Percentiles rank a stretch among this genome's conserved stretches.
phyloP scores from a whole-genome alignment of 2,113 vertebrate species.

The Nettapus auritus region DNA sequence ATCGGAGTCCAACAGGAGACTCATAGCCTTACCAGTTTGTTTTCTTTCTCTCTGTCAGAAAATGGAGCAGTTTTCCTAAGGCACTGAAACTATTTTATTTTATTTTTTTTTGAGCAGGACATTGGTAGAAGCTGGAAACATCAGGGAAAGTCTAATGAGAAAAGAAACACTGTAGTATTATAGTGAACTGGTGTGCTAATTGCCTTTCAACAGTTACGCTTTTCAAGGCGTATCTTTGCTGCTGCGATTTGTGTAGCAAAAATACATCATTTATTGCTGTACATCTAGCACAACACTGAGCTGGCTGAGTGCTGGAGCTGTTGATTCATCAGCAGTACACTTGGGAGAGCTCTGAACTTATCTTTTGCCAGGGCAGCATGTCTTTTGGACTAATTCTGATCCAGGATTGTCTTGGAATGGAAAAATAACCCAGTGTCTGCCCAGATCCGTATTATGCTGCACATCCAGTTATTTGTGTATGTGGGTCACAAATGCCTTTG shows the following conservation, averaged over 20 bases:
- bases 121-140: neutral
- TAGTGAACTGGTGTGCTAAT: neutral
- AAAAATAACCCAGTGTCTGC: neutral
- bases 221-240: accelerated
- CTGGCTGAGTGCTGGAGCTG: conserved; percentile 9
- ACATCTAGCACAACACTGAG: neutral
- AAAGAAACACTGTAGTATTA: neutral
- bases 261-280: neutral
- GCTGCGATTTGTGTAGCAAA: neutral
- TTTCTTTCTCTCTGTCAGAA: neutral
- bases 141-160: neutral
- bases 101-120: neutral
- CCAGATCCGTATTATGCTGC: neutral
- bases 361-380: neutral
- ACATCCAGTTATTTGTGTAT: neutral
- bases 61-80: neutral
- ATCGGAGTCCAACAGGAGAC: neutral
- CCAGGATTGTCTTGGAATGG: conserved; percentile 46
- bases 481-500: conserved; percentile 15
- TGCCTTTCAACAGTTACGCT: neutral
- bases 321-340: conserved; percentile 45
- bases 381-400: conserved; percentile 31
- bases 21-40: neutral
- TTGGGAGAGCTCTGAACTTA: conserved; percentile 62
- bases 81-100: neutral